These are phyloP conservation scores for Myotis davidii DNA, from an alignment of 2,113 vertebrate species.

Conservation along the genomic window DNA sequence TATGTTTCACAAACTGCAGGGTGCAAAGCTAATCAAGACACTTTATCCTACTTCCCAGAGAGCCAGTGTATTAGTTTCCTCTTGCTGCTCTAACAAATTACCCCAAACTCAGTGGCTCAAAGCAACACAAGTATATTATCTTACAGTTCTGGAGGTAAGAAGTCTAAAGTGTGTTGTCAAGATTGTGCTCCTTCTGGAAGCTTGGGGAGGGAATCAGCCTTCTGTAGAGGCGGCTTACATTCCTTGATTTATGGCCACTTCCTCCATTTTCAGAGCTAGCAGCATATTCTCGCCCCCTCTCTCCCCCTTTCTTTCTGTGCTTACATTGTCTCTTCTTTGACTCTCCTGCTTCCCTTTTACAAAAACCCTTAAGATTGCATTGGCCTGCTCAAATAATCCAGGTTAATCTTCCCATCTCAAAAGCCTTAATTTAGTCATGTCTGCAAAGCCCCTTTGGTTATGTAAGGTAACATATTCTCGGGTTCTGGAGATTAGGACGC, in stretches of 20 bases:
- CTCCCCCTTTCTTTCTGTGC: background rate
- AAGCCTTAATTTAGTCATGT: background rate
- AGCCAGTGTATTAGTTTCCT: background rate
- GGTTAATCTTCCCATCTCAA: background rate
- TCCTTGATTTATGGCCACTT: background rate
- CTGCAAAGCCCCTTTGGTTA: background rate
- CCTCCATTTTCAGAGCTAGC: background rate
- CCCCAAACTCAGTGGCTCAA: background rate
- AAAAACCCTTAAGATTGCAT: background rate
- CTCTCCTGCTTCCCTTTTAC: background rate
- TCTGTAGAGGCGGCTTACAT: background rate
- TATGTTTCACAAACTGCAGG: background rate
- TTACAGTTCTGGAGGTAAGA: background rate
- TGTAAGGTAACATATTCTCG: background rate
- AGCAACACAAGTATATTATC: background rate
- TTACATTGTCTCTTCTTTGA: background rate
- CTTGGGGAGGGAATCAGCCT: background rate
- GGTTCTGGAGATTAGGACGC: background rate
- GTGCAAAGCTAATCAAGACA: background rate
- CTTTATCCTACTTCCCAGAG: background rate
- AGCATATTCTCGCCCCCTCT: background rate
- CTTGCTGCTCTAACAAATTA: background rate
- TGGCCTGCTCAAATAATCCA: background rate
- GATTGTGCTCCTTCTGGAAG: background rate
- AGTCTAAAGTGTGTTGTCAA: background rate